Evolutionary conservation across 30 jellyfish, hydroid and myxozoan species (phyloP).

Genomic region (Nemopilema nomurai): DNA sequence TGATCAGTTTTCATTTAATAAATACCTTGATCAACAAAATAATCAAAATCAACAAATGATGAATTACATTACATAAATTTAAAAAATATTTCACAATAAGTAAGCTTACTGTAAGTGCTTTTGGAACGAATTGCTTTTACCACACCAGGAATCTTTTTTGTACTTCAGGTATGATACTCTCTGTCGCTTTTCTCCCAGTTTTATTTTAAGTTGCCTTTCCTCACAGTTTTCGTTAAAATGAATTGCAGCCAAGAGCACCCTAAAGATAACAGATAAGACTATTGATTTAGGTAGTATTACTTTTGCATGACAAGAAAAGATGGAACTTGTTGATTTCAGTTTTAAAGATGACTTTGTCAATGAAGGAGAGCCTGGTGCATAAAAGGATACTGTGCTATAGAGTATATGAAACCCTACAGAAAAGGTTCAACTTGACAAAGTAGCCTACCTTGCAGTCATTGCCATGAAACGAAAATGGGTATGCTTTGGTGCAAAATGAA

Average conservation of each 20-base stretch:
- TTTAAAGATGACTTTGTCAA: background rate
- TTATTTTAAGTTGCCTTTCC: constrained; percentile 3
- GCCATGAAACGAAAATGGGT: constrained; percentile 22
- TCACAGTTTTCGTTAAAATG: constrained; percentile 23
- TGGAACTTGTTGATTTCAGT: background rate
- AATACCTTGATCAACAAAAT: no score
- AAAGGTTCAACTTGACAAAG: background rate
- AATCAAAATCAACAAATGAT: no score
- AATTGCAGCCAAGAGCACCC: constrained; percentile 18
- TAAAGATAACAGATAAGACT: background rate
- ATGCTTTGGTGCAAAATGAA: constrained; percentile 32
- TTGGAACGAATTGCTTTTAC: constrained; percentile 13
- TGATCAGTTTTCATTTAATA: no score
- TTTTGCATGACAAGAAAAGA: background rate
- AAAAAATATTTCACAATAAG: no score
- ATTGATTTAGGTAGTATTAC: background rate
- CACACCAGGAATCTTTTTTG: constrained; percentile 17
- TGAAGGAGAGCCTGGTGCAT: background rate
- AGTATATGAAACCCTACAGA: background rate
- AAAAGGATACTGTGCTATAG: no score
- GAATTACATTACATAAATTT: no score
- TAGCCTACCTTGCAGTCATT: constrained; percentile 13
- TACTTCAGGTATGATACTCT: constrained; percentile 13
- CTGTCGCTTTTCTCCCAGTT: constrained; percentile 26
- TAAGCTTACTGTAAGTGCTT: constrained; percentile 25